Percentiles rank a stretch among this genome's conserved stretches.
Evolutionary conservation across 2,113 vertebrate genomes (phyloP).

Genomic region (Xiphias gladius): DNA sequence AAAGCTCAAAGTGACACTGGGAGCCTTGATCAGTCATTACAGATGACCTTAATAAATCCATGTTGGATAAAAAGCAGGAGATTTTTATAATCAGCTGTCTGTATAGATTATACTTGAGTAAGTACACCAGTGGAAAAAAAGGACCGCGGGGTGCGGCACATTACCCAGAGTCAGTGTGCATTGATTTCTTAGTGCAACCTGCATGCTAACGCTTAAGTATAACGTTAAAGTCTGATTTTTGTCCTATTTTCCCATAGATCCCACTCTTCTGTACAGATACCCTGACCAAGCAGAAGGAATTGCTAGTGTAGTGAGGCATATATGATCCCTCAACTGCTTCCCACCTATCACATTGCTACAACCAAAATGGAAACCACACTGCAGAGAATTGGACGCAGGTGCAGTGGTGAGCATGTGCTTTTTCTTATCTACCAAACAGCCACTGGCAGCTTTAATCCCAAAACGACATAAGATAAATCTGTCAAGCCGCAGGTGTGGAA

Average conservation of each 20-base stretch:
- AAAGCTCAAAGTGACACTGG: no score
- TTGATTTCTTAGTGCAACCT: no score
- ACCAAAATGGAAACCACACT: neutral
- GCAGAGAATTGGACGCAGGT: slow-evolving; percentile 22
- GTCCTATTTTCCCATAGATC: no score
- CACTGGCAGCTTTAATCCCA: slow-evolving; percentile 14
- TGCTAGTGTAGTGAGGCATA: neutral
- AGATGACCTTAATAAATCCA: neutral
- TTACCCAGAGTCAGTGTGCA: no score
- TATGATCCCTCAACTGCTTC: slow-evolving; percentile 6
- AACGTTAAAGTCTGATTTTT: no score
- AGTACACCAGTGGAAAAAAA: neutral
- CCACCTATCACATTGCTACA: neutral
- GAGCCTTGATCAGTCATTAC: neutral
- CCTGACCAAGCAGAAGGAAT: neutral
- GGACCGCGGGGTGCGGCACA: no score
- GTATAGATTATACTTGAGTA: neutral
- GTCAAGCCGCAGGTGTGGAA: slow-evolving; percentile 18
- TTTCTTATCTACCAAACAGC: slow-evolving; percentile 15
- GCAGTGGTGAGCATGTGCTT: slow-evolving; percentile 1
- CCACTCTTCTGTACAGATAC: neutral
- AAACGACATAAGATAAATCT: slow-evolving; percentile 2
- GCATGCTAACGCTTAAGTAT: no score
- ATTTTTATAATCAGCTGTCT: no score
- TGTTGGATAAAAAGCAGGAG: no score